phyloP scores from a whole-genome alignment of 2,888 invertebrate genomes.

The Drosophila pegasa region DNA sequence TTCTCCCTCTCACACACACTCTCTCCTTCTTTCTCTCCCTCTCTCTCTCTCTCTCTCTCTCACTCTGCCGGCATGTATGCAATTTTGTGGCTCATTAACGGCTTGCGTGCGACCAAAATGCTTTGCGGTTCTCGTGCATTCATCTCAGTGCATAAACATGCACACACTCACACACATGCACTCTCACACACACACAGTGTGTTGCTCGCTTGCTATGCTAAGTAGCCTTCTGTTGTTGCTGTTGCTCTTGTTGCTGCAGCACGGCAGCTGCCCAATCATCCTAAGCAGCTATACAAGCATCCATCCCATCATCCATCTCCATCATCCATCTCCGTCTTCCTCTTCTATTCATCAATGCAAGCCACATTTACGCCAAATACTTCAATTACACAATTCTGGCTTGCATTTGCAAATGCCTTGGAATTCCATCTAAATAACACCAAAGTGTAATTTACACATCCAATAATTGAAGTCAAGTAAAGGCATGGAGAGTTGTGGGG shows the following conservation, averaged over 20 bases:
- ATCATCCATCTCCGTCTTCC: background rate
- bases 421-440: background rate
- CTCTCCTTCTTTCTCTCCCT: background rate
- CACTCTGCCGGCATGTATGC: slow-evolving; percentile 35
- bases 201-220: slow-evolving; percentile 56
- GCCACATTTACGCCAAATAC: slow-evolving; percentile 34
- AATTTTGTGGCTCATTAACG: slow-evolving; percentile 80
- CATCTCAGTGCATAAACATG: slow-evolving; percentile 24
- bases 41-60: background rate
- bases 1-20: background rate
- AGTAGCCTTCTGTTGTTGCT: slow-evolving; percentile 52
- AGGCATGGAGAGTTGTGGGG: background rate
- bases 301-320: slow-evolving; percentile 32
- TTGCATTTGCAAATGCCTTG: background rate
- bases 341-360: slow-evolving; percentile 15
- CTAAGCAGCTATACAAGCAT: slow-evolving; percentile 16
- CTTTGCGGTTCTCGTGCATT: slow-evolving; percentile 60
- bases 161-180: background rate
- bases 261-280: slow-evolving; percentile 36
- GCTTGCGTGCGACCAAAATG: slow-evolving; percentile 68
- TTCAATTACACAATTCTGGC: slow-evolving; percentile 3
- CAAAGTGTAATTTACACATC: background rate
- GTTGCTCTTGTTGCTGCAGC: slow-evolving; percentile 40
- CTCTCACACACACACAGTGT: background rate
- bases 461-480: background rate